These are phyloP conservation scores for Lathamus discolor DNA, from an alignment of 2,113 vertebrate genomes.

Conservation along the genomic window DNA sequence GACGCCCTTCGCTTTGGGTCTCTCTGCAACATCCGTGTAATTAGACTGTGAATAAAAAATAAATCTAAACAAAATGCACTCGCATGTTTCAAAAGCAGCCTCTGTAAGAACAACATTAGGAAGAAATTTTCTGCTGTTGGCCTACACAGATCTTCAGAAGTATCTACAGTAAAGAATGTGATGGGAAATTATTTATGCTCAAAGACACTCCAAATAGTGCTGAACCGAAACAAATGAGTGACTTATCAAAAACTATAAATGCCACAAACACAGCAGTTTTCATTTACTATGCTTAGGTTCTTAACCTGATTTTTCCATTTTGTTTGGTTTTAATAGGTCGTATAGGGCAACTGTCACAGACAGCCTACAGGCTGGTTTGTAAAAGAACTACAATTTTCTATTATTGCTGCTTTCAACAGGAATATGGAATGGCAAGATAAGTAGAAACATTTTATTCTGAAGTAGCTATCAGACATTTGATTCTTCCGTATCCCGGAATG, in stretches of 20 bases:
- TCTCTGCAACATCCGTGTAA: slow-evolving; percentile 96
- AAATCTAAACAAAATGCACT: slow-evolving; percentile 21
- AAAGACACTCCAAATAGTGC: neutral
- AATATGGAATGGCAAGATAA: neutral
- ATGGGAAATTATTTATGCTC: neutral
- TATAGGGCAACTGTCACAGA: neutral
- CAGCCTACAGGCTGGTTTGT: neutral
- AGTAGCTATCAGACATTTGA: neutral
- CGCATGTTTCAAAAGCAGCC: neutral
- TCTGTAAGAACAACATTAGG: neutral
- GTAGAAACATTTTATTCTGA: neutral
- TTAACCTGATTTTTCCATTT: neutral
- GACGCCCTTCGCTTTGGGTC: slow-evolving; percentile 93
- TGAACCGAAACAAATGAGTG: slow-evolving; percentile 2
- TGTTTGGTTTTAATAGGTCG: neutral
- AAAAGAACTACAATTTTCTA: neutral
- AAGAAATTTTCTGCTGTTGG: neutral
- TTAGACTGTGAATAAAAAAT: slow-evolving; percentile 80
- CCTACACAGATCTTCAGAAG: neutral
- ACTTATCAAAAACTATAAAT: neutral
- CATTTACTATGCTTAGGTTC: neutral
- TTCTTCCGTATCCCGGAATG: neutral
- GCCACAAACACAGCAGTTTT: neutral
- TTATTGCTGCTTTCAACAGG: neutral
- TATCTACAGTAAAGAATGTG: neutral